phyloP scores from a whole-genome alignment of 2,797 vertebrate genomes.

The Scleropages formosus region DNA sequence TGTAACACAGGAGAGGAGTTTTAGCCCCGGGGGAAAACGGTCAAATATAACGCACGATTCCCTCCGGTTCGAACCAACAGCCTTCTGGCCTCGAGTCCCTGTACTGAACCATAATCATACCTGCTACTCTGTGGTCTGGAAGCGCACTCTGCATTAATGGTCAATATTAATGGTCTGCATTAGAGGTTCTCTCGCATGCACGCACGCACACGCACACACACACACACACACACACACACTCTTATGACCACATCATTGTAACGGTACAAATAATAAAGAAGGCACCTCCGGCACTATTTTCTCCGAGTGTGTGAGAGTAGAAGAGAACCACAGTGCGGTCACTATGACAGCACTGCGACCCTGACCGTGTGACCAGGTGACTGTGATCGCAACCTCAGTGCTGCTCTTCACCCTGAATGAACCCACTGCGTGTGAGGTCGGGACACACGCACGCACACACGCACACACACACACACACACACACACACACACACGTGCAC shows the following conservation, averaged over 20 bases:
- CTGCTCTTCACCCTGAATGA: not conserved
- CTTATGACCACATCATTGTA: not conserved
- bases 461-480: conserved; percentile 9
- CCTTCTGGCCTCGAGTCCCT: not conserved
- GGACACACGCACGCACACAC: not conserved
- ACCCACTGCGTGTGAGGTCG: not conserved
- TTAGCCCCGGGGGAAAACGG: too few species aligned
- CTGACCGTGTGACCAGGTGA: not conserved
- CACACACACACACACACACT: not conserved
- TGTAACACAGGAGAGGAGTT: too few species aligned
- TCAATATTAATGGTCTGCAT: not conserved
- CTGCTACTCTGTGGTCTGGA: not conserved
- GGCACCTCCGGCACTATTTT: not conserved
- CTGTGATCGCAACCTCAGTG: not conserved
- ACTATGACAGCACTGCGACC: too few species aligned
- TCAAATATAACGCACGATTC: too few species aligned
- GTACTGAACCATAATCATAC: not conserved
- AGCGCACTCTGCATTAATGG: not conserved
- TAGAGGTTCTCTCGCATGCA: too few species aligned
- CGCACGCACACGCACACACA: too few species aligned
- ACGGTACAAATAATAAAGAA: not conserved
- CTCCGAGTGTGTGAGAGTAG: not conserved
- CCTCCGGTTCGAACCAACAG: too few species aligned
- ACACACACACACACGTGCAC: not conserved
- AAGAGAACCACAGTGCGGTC: too few species aligned